phyloP scores from a whole-genome alignment of 2,888 invertebrate species.

The Morpho deidamia region DNA sequence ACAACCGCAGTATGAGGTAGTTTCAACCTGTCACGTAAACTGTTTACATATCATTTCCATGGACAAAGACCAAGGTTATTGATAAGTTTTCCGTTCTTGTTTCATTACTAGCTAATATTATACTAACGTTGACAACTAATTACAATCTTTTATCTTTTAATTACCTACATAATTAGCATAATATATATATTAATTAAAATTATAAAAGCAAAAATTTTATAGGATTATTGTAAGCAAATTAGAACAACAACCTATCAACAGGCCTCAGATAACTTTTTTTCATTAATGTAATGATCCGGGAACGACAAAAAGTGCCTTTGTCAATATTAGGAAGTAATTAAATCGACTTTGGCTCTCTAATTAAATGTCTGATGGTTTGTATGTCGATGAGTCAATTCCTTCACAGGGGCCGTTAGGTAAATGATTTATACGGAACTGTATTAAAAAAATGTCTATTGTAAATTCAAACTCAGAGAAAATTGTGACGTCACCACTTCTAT shows the following conservation, averaged over 20 bases:
- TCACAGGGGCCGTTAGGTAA: slow-evolving; percentile 2
- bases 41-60: neutral
- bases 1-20: neutral
- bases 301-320: slow-evolving; percentile 54
- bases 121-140: neutral
- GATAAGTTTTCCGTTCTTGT: neutral
- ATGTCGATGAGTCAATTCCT: slow-evolving; percentile 40
- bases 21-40: slow-evolving; percentile 3
- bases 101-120: neutral
- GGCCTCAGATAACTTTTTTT: slow-evolving; percentile 33
- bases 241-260: slow-evolving; percentile 1
- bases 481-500: neutral
- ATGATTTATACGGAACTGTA: neutral
- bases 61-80: neutral
- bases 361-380: slow-evolving; percentile 47
- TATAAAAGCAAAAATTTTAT: neutral
- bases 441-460: neutral
- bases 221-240: slow-evolving; percentile 1
- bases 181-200: neutral
- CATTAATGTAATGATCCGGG: slow-evolving; percentile 39
- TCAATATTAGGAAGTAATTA: slow-evolving; percentile 74
- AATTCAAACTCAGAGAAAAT: slow-evolving; percentile 2
- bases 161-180: neutral
- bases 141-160: slow-evolving; percentile 3
- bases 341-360: slow-evolving; percentile 53